A percentile compares a stretch with the other conserved stretches of the same genome.
phyloP scores from a whole-genome alignment of 1,140 invertebrate species.

The Zaprionus vittiger region DNA sequence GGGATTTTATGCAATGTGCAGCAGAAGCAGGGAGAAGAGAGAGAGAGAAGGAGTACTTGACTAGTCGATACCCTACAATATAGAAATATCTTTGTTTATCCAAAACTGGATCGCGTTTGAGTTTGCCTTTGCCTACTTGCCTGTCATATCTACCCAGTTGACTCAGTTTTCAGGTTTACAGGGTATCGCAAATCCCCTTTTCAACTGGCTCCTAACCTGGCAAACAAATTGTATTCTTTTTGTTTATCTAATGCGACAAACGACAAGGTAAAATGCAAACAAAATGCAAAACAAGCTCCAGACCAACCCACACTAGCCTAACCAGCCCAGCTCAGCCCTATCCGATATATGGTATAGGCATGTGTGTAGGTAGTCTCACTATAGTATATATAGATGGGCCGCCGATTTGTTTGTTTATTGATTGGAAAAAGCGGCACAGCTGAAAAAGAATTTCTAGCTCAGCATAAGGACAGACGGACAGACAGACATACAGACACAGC shows the following conservation, averaged over 20 bases:
- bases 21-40: constrained; percentile 13
- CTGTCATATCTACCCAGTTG: background rate
- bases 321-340: background rate
- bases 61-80: background rate
- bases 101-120: background rate
- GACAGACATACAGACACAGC: background rate
- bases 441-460: constrained; percentile 42
- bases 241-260: constrained; percentile 70
- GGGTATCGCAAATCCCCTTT: constrained; percentile 22
- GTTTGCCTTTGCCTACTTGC: background rate
- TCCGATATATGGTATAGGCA: constrained; percentile 5
- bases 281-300: constrained; percentile 53
- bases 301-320: background rate
- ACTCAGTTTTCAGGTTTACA: background rate
- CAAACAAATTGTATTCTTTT: constrained; percentile 64
- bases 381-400: constrained; percentile 33
- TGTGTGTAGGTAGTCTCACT: background rate
- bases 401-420: constrained; percentile 74
- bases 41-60: background rate
- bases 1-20: constrained; percentile 69
- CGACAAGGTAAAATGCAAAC: constrained; percentile 64
- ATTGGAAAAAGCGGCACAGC: constrained; percentile 51
- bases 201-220: constrained; percentile 39
- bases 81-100: too few species aligned
- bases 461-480: constrained; percentile 28